These are phyloP conservation scores for Megathymus violae DNA, from an alignment of 1,140 invertebrate genomes.

Conservation along the genomic window DNA sequence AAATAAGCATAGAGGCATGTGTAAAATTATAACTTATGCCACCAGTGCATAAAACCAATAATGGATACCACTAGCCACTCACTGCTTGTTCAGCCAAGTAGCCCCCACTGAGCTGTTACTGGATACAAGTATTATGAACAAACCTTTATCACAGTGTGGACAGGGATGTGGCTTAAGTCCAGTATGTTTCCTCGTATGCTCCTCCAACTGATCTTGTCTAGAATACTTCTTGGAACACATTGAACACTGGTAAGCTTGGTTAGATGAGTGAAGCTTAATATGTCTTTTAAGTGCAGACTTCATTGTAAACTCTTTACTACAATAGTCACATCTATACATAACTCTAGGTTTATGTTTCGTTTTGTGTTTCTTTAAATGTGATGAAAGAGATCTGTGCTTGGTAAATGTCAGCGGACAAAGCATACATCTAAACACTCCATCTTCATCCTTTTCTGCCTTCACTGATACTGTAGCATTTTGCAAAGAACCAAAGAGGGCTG, in stretches of 20 bases:
- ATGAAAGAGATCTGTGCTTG: constrained; percentile 55
- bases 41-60: too few species aligned
- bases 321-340: constrained; percentile 59
- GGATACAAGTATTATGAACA: constrained; percentile 21
- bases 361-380: constrained; percentile 58
- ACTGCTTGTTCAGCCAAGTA: too few species aligned
- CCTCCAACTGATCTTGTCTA: constrained; percentile 83
- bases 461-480: constrained; percentile 17
- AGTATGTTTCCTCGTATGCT: constrained; percentile 84
- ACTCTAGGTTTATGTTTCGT: constrained; percentile 27
- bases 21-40: too few species aligned
- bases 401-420: constrained; percentile 61
- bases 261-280: constrained; percentile 65
- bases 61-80: too few species aligned
- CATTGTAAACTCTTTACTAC: constrained; percentile 64
- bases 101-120: too few species aligned
- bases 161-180: constrained; percentile 85
- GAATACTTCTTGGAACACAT: constrained; percentile 83
- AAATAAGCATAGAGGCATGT: too few species aligned
- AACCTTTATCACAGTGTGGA: constrained; percentile 84
- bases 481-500: background rate
- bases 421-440: constrained; percentile 54
- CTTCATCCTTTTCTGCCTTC: constrained; percentile 40
- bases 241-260: constrained; percentile 66
- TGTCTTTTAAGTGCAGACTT: constrained; percentile 71